Percentiles rank a stretch among this genome's conserved stretches.
Evolutionary conservation across 2,797 vertebrate genomes (phyloP).

Genomic region (Acestrorhynchus altus): DNA sequence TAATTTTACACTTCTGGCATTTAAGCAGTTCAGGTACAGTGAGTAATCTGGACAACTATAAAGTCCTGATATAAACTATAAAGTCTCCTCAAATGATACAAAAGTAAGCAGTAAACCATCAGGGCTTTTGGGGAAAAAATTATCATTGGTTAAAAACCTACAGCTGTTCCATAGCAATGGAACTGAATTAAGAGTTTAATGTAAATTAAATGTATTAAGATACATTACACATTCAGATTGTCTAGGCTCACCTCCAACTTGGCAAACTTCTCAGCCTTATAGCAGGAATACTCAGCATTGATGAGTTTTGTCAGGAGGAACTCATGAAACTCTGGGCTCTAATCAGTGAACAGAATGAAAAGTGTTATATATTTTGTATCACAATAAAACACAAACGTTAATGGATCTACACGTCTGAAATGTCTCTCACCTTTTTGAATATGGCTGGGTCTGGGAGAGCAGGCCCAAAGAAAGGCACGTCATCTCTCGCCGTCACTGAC

Average conservation of each 20-base stretch:
- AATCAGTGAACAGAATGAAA: constrained; percentile 35
- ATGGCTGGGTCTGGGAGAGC: constrained; percentile 90
- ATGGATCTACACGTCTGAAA: not conserved
- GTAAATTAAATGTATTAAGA: too few relatives aligned
- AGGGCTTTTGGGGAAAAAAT: too few relatives aligned
- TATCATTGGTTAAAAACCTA: too few relatives aligned
- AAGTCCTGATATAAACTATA: too few relatives aligned
- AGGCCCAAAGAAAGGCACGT: constrained; percentile 94
- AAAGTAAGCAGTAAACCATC: too few relatives aligned
- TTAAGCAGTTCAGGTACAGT: too few relatives aligned
- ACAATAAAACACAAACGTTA: not conserved
- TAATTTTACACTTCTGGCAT: too few relatives aligned
- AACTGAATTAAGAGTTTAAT: too few relatives aligned
- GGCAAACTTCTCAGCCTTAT: constrained; percentile 96
- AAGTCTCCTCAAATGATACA: too few relatives aligned
- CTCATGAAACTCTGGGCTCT: constrained; percentile 91
- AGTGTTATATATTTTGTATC: not conserved
- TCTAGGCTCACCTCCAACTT: constrained; percentile 88
- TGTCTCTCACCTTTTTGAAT: constrained; percentile 86
- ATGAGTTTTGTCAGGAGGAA: constrained; percentile 97
- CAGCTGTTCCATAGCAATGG: too few relatives aligned
- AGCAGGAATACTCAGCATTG: constrained; percentile 96
- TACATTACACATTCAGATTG: not conserved
- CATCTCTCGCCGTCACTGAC: constrained; percentile 92
- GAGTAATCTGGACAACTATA: too few relatives aligned